Base-by-base conservation (phyloP, 37 sponge, comb jelly and placozoan species). In the Diacarnus erythraeanus region DNA sequence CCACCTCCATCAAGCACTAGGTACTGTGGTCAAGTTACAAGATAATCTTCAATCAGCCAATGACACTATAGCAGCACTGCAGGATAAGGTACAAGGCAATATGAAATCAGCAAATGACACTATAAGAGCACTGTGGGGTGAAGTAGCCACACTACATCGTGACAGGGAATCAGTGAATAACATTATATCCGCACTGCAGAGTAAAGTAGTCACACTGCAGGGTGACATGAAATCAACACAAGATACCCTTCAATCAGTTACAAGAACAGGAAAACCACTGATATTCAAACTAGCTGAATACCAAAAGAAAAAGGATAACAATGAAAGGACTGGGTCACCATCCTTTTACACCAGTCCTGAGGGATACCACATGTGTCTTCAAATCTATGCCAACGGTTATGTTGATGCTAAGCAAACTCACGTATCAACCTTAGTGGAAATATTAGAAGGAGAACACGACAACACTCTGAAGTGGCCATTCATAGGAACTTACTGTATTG, bases 351-450 rank as follows among this genome's bases (percentile, higher is more conserved):
- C 82, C 63, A 38, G 58, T 41, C 56, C 2, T 29, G 66, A 61
- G 29, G 82, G 82, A 5, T 81, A 81, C 74, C 72, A 73, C 38
- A 72, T 81, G 74, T 81, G 82, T 60, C 30, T 81, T n/a, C 25
- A 37, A n/a, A 66, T 81, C 2, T 4, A 41, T 10, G 38, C 82
- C 6, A 61, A 61, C 59, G 82, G 82, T 3, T n/a, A n/a, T n/a
- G n/a, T n/a, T n/a, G n/a, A n/a, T n/a, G n/a, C n/a, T n/a, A n/a
- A n/a, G n/a, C n/a, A n/a, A n/a, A n/a, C n/a, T n/a, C n/a, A n/a
- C n/a, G n/a, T n/a, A n/a, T n/a, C n/a, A n/a, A n/a, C n/a, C n/a
- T n/a, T n/a, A n/a, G n/a, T n/a, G n/a, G n/a, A n/a, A n/a, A n/a
- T n/a, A n/a, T n/a, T n/a, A n/a, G n/a, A n/a, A n/a, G n/a, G n/a